These are phyloP conservation scores for Triplophysa siluroides DNA, from an alignment of 2,113 vertebrate species.

Conservation along the genomic window DNA sequence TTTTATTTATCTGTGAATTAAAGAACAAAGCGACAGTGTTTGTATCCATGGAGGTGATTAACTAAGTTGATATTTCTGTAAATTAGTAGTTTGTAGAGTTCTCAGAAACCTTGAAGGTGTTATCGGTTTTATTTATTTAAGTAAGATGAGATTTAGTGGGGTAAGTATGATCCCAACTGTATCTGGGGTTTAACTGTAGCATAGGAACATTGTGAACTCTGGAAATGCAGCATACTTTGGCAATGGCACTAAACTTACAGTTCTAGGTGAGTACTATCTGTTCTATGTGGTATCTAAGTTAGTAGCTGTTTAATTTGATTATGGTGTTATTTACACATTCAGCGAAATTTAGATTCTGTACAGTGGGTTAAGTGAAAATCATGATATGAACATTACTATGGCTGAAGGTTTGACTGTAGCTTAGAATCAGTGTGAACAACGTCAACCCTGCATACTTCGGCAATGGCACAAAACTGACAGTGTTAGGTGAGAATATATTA, in stretches of 20 bases:
- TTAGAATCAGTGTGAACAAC: slow-evolving; percentile 70
- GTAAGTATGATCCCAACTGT: neutral
- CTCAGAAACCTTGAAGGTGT: neutral
- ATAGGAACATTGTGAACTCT: slow-evolving; percentile 49
- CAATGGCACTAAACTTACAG: slow-evolving; percentile 58
- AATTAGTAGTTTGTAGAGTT: neutral
- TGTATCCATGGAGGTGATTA: neutral
- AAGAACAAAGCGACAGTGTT: no score
- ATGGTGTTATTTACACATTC: neutral
- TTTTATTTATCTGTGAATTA: neutral
- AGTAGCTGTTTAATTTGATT: neutral
- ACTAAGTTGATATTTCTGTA: neutral
- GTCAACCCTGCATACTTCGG: slow-evolving; percentile 71
- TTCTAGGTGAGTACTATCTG: slow-evolving; percentile 58
- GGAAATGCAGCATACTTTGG: slow-evolving; percentile 53
- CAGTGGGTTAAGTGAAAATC: neutral
- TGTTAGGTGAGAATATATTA: slow-evolving; percentile 61
- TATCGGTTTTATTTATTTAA: neutral
- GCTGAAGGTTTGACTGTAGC: slow-evolving; percentile 67
- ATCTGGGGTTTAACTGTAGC: slow-evolving; percentile 46
- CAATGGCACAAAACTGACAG: slow-evolving; percentile 75
- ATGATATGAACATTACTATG: neutral
- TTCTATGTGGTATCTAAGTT: neutral
- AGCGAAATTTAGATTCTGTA: neutral
- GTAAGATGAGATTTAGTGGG: neutral